phyloP scores from a whole-genome alignment of 2,113 vertebrate genomes.

The Heptranchias perlo region DNA sequence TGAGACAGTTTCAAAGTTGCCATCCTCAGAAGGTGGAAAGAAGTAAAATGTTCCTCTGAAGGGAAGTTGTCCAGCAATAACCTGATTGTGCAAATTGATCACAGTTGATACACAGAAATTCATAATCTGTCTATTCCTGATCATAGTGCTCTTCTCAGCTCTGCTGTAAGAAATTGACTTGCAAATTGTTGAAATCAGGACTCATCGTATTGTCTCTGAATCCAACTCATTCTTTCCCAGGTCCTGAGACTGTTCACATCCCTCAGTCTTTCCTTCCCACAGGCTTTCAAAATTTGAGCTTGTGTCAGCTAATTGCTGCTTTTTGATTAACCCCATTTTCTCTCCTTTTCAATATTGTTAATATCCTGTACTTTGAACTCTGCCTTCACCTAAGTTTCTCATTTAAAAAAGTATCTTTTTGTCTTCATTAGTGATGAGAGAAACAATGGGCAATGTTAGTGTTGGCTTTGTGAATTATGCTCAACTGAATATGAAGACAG shows the following conservation, averaged over 20 bases:
- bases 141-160: background rate
- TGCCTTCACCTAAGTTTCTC: no score
- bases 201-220: background rate
- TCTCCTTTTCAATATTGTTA: background rate
- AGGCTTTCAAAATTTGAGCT: background rate
- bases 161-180: background rate
- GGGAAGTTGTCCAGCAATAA: background rate
- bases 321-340: background rate
- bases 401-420: no score
- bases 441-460: background rate
- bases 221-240: background rate
- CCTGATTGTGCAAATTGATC: background rate
- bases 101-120: background rate
- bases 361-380: background rate
- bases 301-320: background rate
- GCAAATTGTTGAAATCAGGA: no score
- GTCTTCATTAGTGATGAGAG: background rate
- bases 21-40: background rate
- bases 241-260: background rate
- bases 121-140: background rate
- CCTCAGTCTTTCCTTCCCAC: background rate
- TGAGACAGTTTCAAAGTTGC: background rate
- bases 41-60: background rate
- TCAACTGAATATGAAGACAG: background rate
- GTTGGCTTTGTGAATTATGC: background rate